These are phyloP conservation scores for Crocallis elinguaria DNA, from an alignment of 2,888 invertebrate genomes.

Conservation along the genomic window DNA sequence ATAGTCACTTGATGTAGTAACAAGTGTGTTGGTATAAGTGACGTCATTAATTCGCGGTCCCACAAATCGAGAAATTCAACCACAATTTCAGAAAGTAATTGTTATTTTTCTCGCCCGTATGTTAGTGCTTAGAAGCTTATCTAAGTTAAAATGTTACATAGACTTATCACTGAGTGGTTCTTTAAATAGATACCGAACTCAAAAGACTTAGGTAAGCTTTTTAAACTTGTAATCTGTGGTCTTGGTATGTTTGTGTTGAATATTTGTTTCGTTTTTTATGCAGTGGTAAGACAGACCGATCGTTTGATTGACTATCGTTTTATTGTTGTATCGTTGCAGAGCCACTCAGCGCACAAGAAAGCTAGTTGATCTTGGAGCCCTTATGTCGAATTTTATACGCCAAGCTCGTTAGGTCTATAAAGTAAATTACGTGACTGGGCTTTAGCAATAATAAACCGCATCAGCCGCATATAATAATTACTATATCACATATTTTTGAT, in stretches of 20 bases:
- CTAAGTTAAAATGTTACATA: slow-evolving; percentile 10
- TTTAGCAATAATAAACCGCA: slow-evolving; percentile 42
- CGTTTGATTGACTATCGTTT: too few species aligned
- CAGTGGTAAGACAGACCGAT: too few species aligned
- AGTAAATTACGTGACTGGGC: slow-evolving; percentile 52
- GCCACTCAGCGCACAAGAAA: too few species aligned
- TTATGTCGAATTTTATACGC: slow-evolving; percentile 37
- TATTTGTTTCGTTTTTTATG: slow-evolving; percentile 11
- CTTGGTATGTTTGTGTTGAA: slow-evolving; percentile 12
- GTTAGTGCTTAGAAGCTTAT: slow-evolving; percentile 1
- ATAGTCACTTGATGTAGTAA: too few species aligned
- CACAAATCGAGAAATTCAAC: too few species aligned
- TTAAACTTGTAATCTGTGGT: slow-evolving; percentile 9
- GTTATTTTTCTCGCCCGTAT: background rate
- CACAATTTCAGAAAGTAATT: too few species aligned
- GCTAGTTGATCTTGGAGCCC: background rate
- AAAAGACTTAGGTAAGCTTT: slow-evolving; percentile 14
- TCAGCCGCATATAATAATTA: slow-evolving; percentile 28
- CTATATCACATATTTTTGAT: background rate
- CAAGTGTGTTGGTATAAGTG: too few species aligned
- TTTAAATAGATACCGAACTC: slow-evolving; percentile 22
- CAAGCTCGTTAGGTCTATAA: slow-evolving; percentile 47
- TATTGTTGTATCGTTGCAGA: too few species aligned
- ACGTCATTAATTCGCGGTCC: too few species aligned
- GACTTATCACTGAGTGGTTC: slow-evolving; percentile 24